A percentile compares a stretch with the other conserved stretches of the same genome.
phyloP scores from a whole-genome alignment of 2,797 vertebrate species.

The Microtus californicus region DNA sequence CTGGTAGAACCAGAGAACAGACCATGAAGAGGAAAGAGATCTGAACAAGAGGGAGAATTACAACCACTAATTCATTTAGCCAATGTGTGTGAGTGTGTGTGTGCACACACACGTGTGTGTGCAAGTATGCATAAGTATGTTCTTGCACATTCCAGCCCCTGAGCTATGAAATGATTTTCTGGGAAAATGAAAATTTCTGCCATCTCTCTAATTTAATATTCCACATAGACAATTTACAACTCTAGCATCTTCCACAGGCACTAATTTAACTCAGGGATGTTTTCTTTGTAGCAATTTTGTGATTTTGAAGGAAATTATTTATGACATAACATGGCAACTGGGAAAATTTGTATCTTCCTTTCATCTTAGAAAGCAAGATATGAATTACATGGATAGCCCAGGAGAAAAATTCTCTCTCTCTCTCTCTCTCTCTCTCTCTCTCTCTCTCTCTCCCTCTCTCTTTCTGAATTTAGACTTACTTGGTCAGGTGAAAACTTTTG shows the following conservation, averaged over 20 bases:
- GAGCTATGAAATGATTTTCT: slow-evolving; percentile 56
- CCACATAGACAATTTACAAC: slow-evolving; percentile 58
- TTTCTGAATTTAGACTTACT: slow-evolving; percentile 64
- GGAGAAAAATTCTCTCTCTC: slow-evolving; percentile 67
- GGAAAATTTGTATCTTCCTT: slow-evolving; percentile 80
- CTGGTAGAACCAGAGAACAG: slow-evolving; percentile 42
- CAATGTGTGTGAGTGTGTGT: neutral
- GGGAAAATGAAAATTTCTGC: slow-evolving; percentile 58
- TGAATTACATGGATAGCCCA: slow-evolving; percentile 78
- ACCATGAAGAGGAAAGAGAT: neutral
- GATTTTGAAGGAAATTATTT: slow-evolving; percentile 81
- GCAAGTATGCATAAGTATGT: neutral
- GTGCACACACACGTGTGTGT: neutral
- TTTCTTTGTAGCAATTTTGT: slow-evolving; percentile 79
- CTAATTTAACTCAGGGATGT: slow-evolving; percentile 72
- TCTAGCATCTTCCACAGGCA: slow-evolving; percentile 65
- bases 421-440: neutral
- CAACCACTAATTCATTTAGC: slow-evolving; percentile 23
- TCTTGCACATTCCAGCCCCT: neutral
- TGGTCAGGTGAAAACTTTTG: slow-evolving; percentile 67
- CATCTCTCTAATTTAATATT: slow-evolving; percentile 62
- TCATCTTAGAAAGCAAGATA: slow-evolving; percentile 81
- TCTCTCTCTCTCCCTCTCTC: neutral
- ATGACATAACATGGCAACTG: slow-evolving; percentile 82
- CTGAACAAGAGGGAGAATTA: neutral